A percentile compares a stretch with the other conserved stretches of the same genome.
Evolutionary conservation across 2,888 invertebrate genomes (phyloP).

Genomic region (Leistus spinibarbis): DNA sequence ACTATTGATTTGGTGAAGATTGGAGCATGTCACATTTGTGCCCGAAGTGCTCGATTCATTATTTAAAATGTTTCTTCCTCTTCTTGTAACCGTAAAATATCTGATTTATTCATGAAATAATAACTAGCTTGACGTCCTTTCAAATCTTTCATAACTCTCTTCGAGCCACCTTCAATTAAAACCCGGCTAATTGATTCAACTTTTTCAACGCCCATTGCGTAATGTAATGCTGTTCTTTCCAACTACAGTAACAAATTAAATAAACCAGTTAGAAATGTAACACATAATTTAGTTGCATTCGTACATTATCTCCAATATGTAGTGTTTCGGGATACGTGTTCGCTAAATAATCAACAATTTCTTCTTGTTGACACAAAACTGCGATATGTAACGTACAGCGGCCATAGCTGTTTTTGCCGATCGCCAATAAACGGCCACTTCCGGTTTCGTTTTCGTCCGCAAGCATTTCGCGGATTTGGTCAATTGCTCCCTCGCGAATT

Average conservation of each 20-base stretch:
- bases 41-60: neutral
- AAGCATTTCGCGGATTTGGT: constrained; percentile 63
- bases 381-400: constrained; percentile 86
- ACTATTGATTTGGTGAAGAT: no score
- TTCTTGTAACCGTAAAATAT: constrained; percentile 81
- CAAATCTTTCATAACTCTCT: constrained; percentile 82
- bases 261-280: neutral
- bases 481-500: constrained; percentile 69
- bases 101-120: constrained; percentile 91
- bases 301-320: constrained; percentile 84
- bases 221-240: constrained; percentile 86
- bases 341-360: constrained; percentile 79
- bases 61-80: constrained; percentile 73
- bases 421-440: constrained; percentile 62
- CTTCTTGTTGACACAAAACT: constrained; percentile 80
- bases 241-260: constrained; percentile 63
- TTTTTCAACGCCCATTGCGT: constrained; percentile 87
- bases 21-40: neutral
- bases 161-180: constrained; percentile 82
- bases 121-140: constrained; percentile 89
- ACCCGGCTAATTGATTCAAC: constrained; percentile 82
- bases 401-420: constrained; percentile 72
- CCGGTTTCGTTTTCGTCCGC: constrained; percentile 61
- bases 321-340: constrained; percentile 75
- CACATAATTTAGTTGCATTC: constrained; percentile 46